Conservation (phyloP, 1,140 invertebrate genomes). For the Thrips palmi region DNA sequence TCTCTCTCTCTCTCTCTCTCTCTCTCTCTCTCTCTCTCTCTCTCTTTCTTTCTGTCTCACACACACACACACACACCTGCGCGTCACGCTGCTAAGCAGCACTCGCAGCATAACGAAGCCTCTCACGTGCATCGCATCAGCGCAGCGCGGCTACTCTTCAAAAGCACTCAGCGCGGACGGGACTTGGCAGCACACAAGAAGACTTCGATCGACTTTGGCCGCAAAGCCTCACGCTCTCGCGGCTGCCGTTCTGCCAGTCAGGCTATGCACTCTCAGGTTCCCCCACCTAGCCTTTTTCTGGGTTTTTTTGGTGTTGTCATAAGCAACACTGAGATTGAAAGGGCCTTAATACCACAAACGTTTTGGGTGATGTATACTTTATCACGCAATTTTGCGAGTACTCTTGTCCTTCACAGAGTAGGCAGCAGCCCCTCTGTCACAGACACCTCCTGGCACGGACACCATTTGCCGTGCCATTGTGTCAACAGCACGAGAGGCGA, state of each 20-base stretch:
- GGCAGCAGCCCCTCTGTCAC: no score
- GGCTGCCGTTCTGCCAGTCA: neutral
- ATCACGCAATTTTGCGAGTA: no score
- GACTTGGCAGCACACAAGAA: slow-evolving; percentile 4
- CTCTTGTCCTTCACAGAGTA: no score
- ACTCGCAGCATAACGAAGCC: slow-evolving; percentile 1
- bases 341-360: no score
- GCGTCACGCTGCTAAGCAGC: slow-evolving; percentile 4
- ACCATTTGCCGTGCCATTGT: no score
- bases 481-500: no score
- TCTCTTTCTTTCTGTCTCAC: neutral
- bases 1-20: neutral
- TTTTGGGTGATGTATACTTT: no score
- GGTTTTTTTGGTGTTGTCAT: no score
- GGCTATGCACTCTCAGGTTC: no score
- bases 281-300: no score
- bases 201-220: neutral
- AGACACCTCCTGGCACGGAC: no score
- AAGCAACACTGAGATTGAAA: no score
- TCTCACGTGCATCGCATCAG: neutral
- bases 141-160: neutral
- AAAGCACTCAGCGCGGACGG: neutral
- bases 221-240: neutral
- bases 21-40: neutral
- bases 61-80: neutral